Percentiles rank a stretch among this genome's conserved stretches.
phyloP scores from a whole-genome alignment of 2,113 vertebrate species.

The Callionymus lyra region DNA sequence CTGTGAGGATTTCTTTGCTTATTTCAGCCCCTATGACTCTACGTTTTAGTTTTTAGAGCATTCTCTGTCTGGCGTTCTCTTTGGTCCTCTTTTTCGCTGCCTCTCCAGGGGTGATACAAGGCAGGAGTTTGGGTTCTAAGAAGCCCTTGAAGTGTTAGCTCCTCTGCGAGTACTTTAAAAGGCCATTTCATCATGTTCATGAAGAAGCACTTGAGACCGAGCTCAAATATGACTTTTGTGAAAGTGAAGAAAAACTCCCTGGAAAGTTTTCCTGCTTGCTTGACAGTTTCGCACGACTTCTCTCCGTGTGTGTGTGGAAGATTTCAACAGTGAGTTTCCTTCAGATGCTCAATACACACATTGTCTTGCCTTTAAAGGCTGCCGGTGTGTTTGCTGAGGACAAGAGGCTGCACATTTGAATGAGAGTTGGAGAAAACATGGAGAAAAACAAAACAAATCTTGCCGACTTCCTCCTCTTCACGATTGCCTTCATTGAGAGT shows the following conservation, averaged over 20 bases:
- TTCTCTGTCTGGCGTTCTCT: constrained; percentile 41
- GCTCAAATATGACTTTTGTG: constrained; percentile 58
- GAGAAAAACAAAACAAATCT: too few relatives aligned
- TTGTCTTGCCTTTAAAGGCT: too few relatives aligned
- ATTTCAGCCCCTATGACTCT: constrained; percentile 40
- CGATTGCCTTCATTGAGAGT: too few relatives aligned
- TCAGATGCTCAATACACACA: constrained; percentile 5
- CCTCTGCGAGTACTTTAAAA: constrained; percentile 67
- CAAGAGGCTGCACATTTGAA: too few relatives aligned
- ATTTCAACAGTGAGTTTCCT: constrained; percentile 7
- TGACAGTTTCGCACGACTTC: constrained; percentile 29
- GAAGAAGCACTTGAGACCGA: constrained; percentile 53
- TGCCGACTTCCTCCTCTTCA: too few relatives aligned
- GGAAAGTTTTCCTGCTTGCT: constrained; percentile 51
- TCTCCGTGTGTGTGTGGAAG: constrained; percentile 11
- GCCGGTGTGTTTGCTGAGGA: too few relatives aligned
- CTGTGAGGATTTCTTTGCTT: constrained; percentile 40
- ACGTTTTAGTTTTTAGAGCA: constrained; percentile 48
- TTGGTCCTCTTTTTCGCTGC: constrained; percentile 44
- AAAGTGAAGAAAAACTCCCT: constrained; percentile 56
- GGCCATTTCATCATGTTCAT: constrained; percentile 63
- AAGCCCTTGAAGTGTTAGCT: constrained; percentile 66
- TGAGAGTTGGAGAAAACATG: too few relatives aligned
- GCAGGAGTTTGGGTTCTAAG: constrained; percentile 64
- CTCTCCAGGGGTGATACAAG: constrained; percentile 58